Evolutionary conservation across 2,113 vertebrate genomes (phyloP).

Genomic region (Oryzias celebensis): DNA sequence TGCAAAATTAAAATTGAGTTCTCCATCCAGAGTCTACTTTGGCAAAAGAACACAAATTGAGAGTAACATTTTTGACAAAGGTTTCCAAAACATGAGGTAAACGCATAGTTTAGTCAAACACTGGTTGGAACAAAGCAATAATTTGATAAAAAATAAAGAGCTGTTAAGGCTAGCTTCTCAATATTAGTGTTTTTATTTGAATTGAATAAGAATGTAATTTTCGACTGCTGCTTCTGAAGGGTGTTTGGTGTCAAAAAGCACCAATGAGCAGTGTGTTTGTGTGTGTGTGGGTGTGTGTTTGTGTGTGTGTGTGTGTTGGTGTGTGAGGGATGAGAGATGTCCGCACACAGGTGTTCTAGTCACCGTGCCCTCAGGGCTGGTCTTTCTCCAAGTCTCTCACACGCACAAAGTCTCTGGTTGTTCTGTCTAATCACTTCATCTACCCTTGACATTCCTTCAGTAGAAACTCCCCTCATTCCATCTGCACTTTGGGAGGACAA

Average conservation of each 20-base stretch:
- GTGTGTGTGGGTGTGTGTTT: slow-evolving; percentile 11
- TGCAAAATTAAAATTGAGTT: too few relatives aligned
- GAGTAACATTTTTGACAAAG: too few relatives aligned
- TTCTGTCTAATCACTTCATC: slow-evolving; percentile 71
- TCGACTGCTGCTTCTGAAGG: background rate
- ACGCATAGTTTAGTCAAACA: too few relatives aligned
- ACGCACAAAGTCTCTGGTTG: slow-evolving; percentile 74
- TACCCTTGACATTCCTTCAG: slow-evolving; percentile 75
- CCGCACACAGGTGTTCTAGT: slow-evolving; percentile 65
- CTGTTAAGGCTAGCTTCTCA: too few relatives aligned
- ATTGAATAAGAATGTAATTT: background rate
- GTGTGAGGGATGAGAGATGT: slow-evolving; percentile 28
- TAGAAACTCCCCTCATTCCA: slow-evolving; percentile 24
- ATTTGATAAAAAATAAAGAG: too few relatives aligned
- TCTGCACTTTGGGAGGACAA: slow-evolving; percentile 29
- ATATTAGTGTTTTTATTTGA: background rate
- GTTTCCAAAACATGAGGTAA: too few relatives aligned
- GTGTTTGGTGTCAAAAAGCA: background rate
- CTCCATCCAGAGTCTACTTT: too few relatives aligned
- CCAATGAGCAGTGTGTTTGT: slow-evolving; percentile 26
- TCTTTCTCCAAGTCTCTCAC: slow-evolving; percentile 16
- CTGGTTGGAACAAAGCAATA: too few relatives aligned
- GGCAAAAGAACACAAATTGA: too few relatives aligned
- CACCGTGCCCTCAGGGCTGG: slow-evolving; percentile 39
- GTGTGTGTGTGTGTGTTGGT: slow-evolving; percentile 1